These are phyloP conservation scores for Hozukius guyotensis DNA, from an alignment of 2,797 vertebrate species.

Conservation along the genomic window DNA sequence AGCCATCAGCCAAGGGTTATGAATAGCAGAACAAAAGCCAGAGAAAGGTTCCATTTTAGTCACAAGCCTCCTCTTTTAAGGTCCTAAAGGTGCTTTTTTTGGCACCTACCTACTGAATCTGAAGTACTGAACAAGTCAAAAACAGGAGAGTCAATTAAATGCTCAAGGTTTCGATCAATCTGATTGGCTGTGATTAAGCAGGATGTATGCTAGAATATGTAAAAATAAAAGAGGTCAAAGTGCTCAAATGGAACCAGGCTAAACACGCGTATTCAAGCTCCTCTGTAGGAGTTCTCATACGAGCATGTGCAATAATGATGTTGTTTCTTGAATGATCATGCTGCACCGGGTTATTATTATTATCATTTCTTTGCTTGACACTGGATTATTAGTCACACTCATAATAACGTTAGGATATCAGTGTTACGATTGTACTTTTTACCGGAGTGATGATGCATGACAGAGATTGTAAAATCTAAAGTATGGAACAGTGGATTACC, in stretches of 20 bases:
- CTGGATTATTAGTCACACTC: constrained; percentile 68
- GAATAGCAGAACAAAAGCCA: constrained; percentile 47
- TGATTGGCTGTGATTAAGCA: constrained; percentile 6
- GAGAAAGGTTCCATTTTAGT: constrained; percentile 62
- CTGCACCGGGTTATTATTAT: constrained; percentile 50
- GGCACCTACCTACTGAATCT: constrained; percentile 14
- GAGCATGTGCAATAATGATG: constrained; percentile 85
- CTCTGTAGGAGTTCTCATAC: constrained; percentile 65
- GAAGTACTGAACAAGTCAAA: constrained; percentile 3
- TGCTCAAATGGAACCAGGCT: constrained; percentile 65
- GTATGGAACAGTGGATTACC: constrained; percentile 59
- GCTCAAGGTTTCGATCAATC: neutral
- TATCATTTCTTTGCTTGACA: constrained; percentile 64
- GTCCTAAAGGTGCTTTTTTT: constrained; percentile 1
- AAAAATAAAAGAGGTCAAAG: constrained; percentile 24
- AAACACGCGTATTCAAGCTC: constrained; percentile 71
- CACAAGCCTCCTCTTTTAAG: constrained; percentile 35
- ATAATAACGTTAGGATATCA: constrained; percentile 51
- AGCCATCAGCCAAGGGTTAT: constrained; percentile 47
- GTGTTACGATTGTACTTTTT: constrained; percentile 68
- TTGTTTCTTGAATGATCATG: constrained; percentile 71
- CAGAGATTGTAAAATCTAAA: constrained; percentile 50
- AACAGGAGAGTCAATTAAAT: neutral
- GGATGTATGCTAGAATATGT: neutral
- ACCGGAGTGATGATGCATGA: constrained; percentile 75